Evolutionary conservation across 2,113 vertebrate species (phyloP), one percentile per base, ranked within the genome.

Genomic region (Apistogramma diplotaenia): DNA sequence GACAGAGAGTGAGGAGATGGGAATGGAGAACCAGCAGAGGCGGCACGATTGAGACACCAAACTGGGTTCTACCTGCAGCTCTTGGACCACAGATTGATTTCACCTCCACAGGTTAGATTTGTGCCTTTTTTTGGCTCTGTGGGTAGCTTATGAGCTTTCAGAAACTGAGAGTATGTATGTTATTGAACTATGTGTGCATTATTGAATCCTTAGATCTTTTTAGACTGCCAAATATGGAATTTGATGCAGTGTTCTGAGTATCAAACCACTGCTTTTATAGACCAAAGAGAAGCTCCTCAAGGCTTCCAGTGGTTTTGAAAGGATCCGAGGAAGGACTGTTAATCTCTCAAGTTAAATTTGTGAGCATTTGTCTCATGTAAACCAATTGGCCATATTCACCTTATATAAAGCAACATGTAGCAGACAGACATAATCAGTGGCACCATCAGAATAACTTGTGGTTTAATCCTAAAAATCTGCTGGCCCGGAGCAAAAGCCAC

Each of bases 21-120:
- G 85, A 88, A 91, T 90, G 92, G 89, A 91, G 73, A 87, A 73
- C 74, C 79, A 88, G 21, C 40, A 57, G 31, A 62, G 76, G 59
- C 79, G 54, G 61, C 78, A 72, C 83, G 53, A 62, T n/a, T 93
- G 83, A 94, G 76, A 85, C 54, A 46, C 27, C 54, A 7, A 70
- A 16, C 4, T 70, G 43, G 43, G 43, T n/a, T n/a, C 43, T 70
- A 70, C 65, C 65, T 51, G 43, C 43, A 51, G 43, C 25, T 51
- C 57, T 54, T 43, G 79, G 76, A 82, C 53, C 4, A 15, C 84
- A 54, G 80, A 83, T 81, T 65, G 53, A 86, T 81, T 78, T 29
- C 70, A 58, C 78, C 54, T 53, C 77, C 71, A 83, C 79, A 89
- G 92, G 93, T 92, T 72, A 78, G 71, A 77, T 7, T 74, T 19